These are phyloP conservation scores for Etheostoma nigrum DNA, from an alignment of 2,797 vertebrate genomes.

Conservation along the genomic window DNA sequence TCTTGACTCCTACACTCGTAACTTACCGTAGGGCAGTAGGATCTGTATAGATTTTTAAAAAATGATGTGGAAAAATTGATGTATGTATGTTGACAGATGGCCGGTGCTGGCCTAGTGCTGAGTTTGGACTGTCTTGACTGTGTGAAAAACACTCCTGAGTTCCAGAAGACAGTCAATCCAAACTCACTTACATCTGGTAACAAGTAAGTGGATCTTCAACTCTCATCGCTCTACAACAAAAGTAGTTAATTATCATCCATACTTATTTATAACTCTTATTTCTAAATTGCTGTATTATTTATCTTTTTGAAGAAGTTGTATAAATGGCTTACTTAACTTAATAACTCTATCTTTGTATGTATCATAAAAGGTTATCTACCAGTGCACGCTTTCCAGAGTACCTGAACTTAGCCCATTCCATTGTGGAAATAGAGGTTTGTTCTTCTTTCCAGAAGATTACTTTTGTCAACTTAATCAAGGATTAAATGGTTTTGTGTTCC, in stretches of 20 bases:
- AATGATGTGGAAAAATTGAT: background rate
- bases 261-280: background rate
- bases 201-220: constrained; percentile 52
- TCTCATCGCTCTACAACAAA: background rate
- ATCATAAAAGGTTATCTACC: constrained; percentile 42
- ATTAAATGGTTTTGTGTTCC: background rate
- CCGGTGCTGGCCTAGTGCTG: constrained; percentile 58
- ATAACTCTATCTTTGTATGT: background rate
- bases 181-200: constrained; percentile 20
- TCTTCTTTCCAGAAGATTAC: background rate
- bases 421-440: constrained; percentile 82
- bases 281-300: background rate
- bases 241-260: background rate
- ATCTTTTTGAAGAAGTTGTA: no score
- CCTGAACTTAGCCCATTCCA: constrained; percentile 61
- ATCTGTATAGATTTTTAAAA: background rate
- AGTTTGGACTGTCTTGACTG: constrained; percentile 65
- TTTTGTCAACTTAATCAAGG: background rate
- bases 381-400: constrained; percentile 49
- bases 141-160: constrained; percentile 61
- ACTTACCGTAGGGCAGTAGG: no score
- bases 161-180: constrained; percentile 42
- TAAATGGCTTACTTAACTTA: background rate
- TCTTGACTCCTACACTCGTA: background rate
- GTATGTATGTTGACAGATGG: constrained; percentile 63